Conservation (phyloP, 2,113 vertebrate genomes). For the Glaucomys volans region DNA sequence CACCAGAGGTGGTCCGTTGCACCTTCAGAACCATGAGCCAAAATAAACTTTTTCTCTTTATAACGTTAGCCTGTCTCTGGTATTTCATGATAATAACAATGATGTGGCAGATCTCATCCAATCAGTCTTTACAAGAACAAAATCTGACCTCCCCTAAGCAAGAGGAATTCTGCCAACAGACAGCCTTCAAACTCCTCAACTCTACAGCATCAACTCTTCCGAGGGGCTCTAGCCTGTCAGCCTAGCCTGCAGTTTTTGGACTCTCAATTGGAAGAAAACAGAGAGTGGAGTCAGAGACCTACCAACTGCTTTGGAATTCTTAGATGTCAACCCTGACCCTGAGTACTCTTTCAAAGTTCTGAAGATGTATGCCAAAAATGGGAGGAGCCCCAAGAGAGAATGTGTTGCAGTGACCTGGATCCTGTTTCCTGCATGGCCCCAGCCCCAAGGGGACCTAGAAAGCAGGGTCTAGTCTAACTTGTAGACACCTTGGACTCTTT, state of each 20-base stretch:
- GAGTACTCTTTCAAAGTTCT: too few species aligned
- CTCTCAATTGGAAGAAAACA: not conserved
- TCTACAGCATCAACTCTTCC: not conserved
- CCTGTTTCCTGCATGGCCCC: not conserved
- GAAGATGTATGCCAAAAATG: too few species aligned
- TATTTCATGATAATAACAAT: not conserved
- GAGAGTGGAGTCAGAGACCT: not conserved
- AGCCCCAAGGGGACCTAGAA: not conserved
- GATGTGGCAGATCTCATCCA: not conserved
- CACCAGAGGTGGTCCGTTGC: not conserved
- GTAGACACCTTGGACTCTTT: not conserved
- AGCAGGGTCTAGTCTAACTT: not conserved
- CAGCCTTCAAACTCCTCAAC: too few species aligned
- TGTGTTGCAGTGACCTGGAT: accelerated
- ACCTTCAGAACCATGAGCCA: not conserved
- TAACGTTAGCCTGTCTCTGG: not conserved
- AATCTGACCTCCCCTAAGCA: not conserved
- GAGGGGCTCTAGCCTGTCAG: not conserved
- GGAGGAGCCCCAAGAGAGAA: not conserved
- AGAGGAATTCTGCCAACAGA: not conserved
- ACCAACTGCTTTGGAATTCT: not conserved
- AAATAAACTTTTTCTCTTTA: not conserved
- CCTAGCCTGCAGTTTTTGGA: not conserved
- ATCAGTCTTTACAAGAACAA: not conserved
- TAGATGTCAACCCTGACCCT: not conserved